phyloP scores from a whole-genome alignment of 1,140 invertebrate genomes.

The Ruditapes philippinarum region DNA sequence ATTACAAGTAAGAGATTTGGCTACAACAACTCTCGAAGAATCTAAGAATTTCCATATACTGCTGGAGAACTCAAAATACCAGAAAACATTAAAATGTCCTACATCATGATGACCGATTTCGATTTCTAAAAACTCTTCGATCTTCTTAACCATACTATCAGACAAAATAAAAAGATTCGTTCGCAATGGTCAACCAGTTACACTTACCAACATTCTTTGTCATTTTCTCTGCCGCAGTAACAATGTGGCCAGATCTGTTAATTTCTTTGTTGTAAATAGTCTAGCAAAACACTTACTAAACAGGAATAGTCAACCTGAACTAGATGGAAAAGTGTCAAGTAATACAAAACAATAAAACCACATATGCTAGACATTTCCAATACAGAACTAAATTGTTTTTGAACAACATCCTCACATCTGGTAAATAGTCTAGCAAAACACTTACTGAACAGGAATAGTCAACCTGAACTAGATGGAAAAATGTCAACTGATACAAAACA shows the following conservation, averaged over 20 bases:
- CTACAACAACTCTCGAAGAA: constrained; percentile 52
- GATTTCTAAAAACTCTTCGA: constrained; percentile 58
- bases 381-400: constrained; percentile 61
- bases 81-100: constrained; percentile 47
- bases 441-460: too few species aligned
- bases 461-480: constrained; percentile 59
- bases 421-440: too few species aligned
- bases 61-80: constrained; percentile 46
- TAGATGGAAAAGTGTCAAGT: constrained; percentile 65
- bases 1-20: constrained; percentile 57
- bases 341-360: constrained; percentile 65
- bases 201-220: constrained; percentile 69
- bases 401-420: constrained; percentile 73
- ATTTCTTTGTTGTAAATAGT: constrained; percentile 52
- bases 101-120: constrained; percentile 70
- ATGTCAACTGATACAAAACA: constrained; percentile 63
- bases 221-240: constrained; percentile 73
- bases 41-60: constrained; percentile 44
- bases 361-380: constrained; percentile 71
- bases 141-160: constrained; percentile 67
- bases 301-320: constrained; percentile 41
- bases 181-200: constrained; percentile 69
- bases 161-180: constrained; percentile 68
- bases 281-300: constrained; percentile 9
- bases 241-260: constrained; percentile 69